Conservation (phyloP, 1,140 invertebrate species). For the Venturia canescens region DNA sequence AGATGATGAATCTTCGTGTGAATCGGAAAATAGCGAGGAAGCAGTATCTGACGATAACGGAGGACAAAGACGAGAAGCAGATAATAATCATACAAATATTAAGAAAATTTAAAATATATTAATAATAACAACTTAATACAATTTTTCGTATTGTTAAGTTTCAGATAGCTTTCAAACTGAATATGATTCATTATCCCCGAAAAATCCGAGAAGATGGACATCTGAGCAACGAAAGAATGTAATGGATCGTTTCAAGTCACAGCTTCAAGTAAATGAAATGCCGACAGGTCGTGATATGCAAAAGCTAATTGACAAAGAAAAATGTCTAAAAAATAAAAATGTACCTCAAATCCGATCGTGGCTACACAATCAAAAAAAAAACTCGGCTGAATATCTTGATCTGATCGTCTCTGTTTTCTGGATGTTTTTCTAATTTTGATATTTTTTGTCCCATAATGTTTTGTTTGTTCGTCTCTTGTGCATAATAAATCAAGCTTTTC, state of each 20-base stretch:
- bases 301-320: neutral
- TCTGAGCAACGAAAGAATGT: neutral
- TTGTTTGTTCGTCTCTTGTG: no score
- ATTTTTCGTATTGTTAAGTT: no score
- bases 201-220: neutral
- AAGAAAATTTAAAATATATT: no score
- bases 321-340: neutral
- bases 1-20: no score
- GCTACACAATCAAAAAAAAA: slow-evolving; percentile 19
- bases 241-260: neutral
- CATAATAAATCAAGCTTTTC: no score
- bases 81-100: no score
- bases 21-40: no score
- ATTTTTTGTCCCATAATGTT: no score
- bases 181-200: neutral
- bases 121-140: no score
- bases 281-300: neutral
- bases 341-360: neutral
- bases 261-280: neutral
- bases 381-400: neutral
- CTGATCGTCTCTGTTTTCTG: no score
- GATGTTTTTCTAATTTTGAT: no score
- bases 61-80: no score
- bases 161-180: neutral
- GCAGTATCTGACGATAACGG: neutral